Conservation (phyloP, 2,888 invertebrate genomes). For the Odontothrips loti region DNA sequence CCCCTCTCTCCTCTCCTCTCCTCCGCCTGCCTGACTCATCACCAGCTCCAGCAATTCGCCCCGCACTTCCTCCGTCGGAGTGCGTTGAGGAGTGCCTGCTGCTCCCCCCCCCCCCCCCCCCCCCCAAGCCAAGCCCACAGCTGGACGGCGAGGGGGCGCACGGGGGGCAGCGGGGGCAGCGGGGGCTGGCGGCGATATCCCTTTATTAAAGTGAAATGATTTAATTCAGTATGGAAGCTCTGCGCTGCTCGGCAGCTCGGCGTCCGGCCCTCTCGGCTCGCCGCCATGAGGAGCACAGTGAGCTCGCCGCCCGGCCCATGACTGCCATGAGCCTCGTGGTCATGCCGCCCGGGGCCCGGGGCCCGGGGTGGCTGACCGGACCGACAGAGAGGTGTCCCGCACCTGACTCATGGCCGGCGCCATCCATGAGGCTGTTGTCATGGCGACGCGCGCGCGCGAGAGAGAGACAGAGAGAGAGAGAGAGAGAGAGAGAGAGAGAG, state of each 20-base stretch:
- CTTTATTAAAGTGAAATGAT: not conserved
- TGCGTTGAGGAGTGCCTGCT: not conserved
- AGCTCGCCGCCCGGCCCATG: too few relatives aligned
- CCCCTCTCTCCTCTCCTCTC: too few relatives aligned
- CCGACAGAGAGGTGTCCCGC: too few relatives aligned
- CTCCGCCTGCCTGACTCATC: too few relatives aligned
- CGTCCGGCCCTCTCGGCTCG: too few relatives aligned
- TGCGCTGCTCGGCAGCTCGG: too few relatives aligned
- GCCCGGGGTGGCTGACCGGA: not conserved
- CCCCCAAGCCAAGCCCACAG: not conserved
- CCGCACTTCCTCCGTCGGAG: not conserved
- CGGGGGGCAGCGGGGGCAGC: not conserved
- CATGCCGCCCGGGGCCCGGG: not conserved
- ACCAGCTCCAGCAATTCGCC: not conserved
- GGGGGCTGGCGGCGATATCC: not conserved
- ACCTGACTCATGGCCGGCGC: not conserved
- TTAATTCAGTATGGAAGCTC: not conserved
- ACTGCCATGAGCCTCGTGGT: not conserved
- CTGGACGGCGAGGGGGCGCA: not conserved
- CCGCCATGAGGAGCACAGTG: too few relatives aligned
- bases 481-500: too few relatives aligned
- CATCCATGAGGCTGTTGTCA: not conserved
- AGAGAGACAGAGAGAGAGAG: too few relatives aligned
- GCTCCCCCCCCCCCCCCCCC: not conserved
- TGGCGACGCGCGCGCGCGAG: not conserved